A percentile compares a stretch with the other conserved stretches of the same genome.
These are phyloP conservation scores for Glyptemys insculpta DNA, from an alignment of 2,797 vertebrate genomes.

Conservation along the genomic window DNA sequence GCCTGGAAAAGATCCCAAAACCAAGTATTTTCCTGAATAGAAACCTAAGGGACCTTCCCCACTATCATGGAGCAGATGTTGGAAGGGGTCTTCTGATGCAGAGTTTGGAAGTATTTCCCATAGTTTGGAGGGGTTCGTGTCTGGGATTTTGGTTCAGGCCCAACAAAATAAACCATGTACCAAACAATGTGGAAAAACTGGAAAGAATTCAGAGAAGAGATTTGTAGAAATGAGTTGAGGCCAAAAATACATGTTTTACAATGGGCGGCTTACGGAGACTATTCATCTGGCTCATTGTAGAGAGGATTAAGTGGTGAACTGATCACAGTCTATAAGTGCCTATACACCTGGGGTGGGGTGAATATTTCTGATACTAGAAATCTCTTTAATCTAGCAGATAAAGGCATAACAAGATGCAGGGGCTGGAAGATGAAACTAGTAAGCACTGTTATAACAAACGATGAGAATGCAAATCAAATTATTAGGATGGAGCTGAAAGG, in stretches of 20 bases:
- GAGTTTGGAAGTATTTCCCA: background rate
- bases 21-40: background rate
- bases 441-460: background rate
- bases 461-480: background rate
- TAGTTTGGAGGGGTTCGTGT: background rate
- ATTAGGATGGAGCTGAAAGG: background rate
- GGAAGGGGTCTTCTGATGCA: background rate
- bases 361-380: rapidly evolving
- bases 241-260: background rate
- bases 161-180: background rate
- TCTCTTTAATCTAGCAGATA: background rate
- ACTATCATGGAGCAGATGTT: background rate
- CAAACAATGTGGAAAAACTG: background rate
- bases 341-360: rapidly evolving
- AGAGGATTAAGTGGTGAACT: rapidly evolving
- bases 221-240: background rate
- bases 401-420: background rate
- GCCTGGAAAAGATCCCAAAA: no score
- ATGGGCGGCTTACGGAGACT: background rate
- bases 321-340: rapidly evolving
- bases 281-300: background rate
- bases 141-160: background rate
- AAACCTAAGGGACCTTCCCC: background rate
- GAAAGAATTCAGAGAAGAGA: background rate
- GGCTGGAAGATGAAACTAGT: background rate